Evolutionary conservation across 2,113 vertebrate species (phyloP).

Genomic region (Baryphthengus martii): DNA sequence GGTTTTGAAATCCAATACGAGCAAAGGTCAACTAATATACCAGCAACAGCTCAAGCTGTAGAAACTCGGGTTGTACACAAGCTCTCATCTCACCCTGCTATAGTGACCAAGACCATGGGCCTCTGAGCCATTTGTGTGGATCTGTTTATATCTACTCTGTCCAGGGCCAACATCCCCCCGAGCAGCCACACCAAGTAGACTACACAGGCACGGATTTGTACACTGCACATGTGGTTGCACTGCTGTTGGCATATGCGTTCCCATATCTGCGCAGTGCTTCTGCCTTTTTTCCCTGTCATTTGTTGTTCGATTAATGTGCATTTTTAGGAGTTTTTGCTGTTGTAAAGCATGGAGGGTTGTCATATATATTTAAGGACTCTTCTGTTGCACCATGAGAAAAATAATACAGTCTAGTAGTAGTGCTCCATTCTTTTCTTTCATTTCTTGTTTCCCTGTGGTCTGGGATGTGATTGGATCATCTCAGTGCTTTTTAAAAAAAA

Average conservation of each 20-base stretch:
- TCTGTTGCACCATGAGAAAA: background rate
- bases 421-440: background rate
- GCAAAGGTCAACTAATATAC: background rate
- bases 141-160: background rate
- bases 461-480: background rate
- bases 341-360: background rate
- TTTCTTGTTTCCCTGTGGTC: background rate
- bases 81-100: background rate
- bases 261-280: background rate
- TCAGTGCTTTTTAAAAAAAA: background rate
- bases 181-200: background rate
- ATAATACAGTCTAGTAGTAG: background rate
- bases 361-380: background rate
- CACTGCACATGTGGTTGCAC: background rate
- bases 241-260: rapidly evolving
- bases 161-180: background rate
- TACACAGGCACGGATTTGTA: rapidly evolving
- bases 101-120: rapidly evolving
- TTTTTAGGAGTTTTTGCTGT: background rate
- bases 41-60: background rate
- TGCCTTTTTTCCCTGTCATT: too few relatives aligned
- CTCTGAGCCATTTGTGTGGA: background rate
- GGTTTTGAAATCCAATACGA: background rate
- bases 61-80: background rate
- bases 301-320: rapidly evolving